These are phyloP conservation scores for Noctua janthina DNA, from an alignment of 2,888 invertebrate genomes.

Conservation along the genomic window DNA sequence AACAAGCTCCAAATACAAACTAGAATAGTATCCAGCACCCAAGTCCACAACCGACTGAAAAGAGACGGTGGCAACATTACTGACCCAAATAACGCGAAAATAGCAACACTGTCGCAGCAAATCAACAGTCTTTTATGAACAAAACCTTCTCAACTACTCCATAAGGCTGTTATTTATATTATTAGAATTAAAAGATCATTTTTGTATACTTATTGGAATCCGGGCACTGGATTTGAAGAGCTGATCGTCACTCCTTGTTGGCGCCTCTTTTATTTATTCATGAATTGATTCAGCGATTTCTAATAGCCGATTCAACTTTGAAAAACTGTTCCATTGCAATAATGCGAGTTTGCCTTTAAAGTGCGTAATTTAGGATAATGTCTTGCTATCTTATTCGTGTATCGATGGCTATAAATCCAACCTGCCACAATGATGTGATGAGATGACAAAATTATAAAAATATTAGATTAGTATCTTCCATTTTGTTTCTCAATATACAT, in stretches of 20 bases:
- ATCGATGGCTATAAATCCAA: neutral
- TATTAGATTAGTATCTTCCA: slow-evolving; percentile 2
- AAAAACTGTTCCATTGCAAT: slow-evolving; percentile 31
- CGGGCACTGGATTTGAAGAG: slow-evolving; percentile 44
- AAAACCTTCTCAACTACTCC: slow-evolving; percentile 42
- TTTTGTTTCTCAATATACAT: slow-evolving; percentile 14
- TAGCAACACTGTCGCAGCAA: slow-evolving; percentile 84
- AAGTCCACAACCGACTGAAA: slow-evolving; percentile 83
- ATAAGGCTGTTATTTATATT: slow-evolving; percentile 72
- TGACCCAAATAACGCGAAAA: slow-evolving; percentile 80
- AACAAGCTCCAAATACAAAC: slow-evolving; percentile 83
- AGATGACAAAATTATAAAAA: slow-evolving; percentile 11
- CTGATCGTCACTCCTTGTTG: slow-evolving; percentile 46
- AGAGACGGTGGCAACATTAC: slow-evolving; percentile 76
- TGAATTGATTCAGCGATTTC: slow-evolving; percentile 7
- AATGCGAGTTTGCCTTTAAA: slow-evolving; percentile 26
- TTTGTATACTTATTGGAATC: slow-evolving; percentile 55
- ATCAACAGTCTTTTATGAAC: slow-evolving; percentile 84
- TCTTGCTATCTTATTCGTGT: slow-evolving; percentile 19
- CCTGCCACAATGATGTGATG: neutral
- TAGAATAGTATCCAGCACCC: slow-evolving; percentile 80
- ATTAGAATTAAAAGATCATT: slow-evolving; percentile 63
- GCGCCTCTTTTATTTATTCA: slow-evolving; percentile 46
- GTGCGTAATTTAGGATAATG: slow-evolving; percentile 28
- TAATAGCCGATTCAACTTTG: neutral